Conservation (phyloP, 2,888 invertebrate genomes). For the Cephus pulcher region DNA sequence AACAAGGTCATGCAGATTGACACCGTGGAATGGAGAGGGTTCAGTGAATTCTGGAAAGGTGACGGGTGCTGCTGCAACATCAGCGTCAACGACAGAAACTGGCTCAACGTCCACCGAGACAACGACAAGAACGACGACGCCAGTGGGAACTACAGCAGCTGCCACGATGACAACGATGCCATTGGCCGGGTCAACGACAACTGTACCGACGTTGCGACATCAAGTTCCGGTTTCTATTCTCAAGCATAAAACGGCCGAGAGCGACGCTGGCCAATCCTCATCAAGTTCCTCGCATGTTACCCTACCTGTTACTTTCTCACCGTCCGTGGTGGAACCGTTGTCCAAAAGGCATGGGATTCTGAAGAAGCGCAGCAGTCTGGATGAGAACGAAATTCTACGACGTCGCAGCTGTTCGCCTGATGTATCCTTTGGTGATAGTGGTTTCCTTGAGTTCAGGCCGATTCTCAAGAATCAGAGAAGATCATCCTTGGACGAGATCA, state of each 20-base stretch:
- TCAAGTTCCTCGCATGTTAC: slow-evolving; percentile 64
- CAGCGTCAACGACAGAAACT: background rate
- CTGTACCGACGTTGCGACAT: slow-evolving; percentile 27
- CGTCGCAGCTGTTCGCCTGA: slow-evolving; percentile 79
- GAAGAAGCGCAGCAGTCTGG: slow-evolving; percentile 85
- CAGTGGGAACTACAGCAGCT: background rate
- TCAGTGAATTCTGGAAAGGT: background rate
- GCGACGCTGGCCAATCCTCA: slow-evolving; percentile 60
- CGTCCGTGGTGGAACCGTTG: slow-evolving; percentile 78
- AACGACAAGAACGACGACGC: background rate
- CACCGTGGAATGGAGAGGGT: slow-evolving; percentile 36
- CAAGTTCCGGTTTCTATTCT: slow-evolving; percentile 70
- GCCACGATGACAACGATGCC: background rate
- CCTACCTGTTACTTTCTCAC: slow-evolving; percentile 85
- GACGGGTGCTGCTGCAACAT: background rate
- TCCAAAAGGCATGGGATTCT: slow-evolving; percentile 82
- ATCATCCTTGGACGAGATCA: slow-evolving; percentile 78
- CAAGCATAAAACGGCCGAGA: slow-evolving; percentile 70
- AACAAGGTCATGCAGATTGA: slow-evolving; percentile 44
- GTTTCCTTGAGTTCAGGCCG: slow-evolving; percentile 72
- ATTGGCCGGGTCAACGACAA: background rate
- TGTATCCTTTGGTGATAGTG: slow-evolving; percentile 72
- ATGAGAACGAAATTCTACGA: slow-evolving; percentile 79
- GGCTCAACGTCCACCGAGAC: background rate
- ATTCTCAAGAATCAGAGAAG: slow-evolving; percentile 77